These are phyloP conservation scores for Saiga tatarica DNA, from an alignment of 2,113 vertebrate species.

Conservation along the genomic window DNA sequence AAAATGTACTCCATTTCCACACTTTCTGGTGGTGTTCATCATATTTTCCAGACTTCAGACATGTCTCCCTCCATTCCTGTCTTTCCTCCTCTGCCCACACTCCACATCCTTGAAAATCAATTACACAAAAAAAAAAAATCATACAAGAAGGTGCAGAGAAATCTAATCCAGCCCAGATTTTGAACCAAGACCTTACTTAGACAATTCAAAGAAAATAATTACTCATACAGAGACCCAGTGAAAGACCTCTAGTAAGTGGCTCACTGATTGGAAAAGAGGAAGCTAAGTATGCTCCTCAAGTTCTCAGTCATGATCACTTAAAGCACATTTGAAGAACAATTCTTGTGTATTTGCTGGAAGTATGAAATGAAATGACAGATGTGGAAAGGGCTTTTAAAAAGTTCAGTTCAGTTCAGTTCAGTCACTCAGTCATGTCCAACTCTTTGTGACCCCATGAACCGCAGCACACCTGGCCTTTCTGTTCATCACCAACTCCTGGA, in stretches of 20 bases:
- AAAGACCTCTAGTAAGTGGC: neutral
- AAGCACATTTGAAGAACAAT: neutral
- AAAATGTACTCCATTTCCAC: neutral
- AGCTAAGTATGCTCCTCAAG: neutral
- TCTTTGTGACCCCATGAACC: neutral
- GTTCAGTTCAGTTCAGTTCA: neutral
- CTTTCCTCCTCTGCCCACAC: neutral
- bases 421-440: accelerated
- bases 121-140: neutral
- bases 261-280: neutral
- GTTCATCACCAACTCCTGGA: neutral
- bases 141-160: neutral
- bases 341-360: neutral
- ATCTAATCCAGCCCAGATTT: neutral
- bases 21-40: neutral
- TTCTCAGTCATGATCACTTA: neutral
- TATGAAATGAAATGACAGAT: neutral
- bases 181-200: neutral
- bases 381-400: neutral
- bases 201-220: neutral
- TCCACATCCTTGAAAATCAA: neutral
- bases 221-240: neutral
- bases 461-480: neutral
- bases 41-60: neutral
- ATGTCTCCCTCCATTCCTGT: neutral